phyloP scores from a whole-genome alignment of 2,797 vertebrate species.

The Siniperca undulata region DNA sequence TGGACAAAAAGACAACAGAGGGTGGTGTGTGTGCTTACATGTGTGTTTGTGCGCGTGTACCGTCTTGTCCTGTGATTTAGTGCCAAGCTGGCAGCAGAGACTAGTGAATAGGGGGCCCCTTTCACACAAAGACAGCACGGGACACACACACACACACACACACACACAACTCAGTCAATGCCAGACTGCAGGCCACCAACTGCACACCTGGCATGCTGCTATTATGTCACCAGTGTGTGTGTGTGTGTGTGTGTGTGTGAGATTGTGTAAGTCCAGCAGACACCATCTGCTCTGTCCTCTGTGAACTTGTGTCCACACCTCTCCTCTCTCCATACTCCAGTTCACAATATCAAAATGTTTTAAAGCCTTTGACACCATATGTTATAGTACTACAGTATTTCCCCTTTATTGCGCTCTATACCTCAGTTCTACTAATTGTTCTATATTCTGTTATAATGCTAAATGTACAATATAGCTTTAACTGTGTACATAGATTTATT shows the following conservation, averaged over 20 bases:
- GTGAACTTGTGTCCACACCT: slow-evolving; percentile 79
- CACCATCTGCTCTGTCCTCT: slow-evolving; percentile 84
- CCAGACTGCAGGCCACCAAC: slow-evolving; percentile 83
- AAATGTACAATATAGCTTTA: neutral
- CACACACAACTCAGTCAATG: slow-evolving; percentile 62
- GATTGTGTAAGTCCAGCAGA: slow-evolving; percentile 80
- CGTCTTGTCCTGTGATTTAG: slow-evolving; percentile 83
- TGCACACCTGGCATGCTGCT: slow-evolving; percentile 84
- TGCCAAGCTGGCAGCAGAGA: slow-evolving; percentile 83
- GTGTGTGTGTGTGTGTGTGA: slow-evolving; percentile 44
- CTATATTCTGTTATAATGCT: neutral
- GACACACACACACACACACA: slow-evolving; percentile 52
- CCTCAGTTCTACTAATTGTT: neutral
- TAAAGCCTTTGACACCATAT: slow-evolving; percentile 15
- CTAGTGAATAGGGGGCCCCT: slow-evolving; percentile 83
- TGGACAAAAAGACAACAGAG: slow-evolving; percentile 75
- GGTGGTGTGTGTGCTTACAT: slow-evolving; percentile 40
- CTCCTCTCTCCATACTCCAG: slow-evolving; percentile 47
- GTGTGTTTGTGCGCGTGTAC: slow-evolving; percentile 40
- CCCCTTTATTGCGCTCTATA: neutral
- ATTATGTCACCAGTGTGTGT: slow-evolving; percentile 82
- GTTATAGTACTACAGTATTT: slow-evolving; percentile 10
- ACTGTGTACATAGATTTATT: slow-evolving; percentile 3
- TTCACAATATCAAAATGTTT: slow-evolving; percentile 38
- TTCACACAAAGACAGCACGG: slow-evolving; percentile 79